phyloP scores from a whole-genome alignment of 2,113 vertebrate genomes.

The Trogon surrucura region DNA sequence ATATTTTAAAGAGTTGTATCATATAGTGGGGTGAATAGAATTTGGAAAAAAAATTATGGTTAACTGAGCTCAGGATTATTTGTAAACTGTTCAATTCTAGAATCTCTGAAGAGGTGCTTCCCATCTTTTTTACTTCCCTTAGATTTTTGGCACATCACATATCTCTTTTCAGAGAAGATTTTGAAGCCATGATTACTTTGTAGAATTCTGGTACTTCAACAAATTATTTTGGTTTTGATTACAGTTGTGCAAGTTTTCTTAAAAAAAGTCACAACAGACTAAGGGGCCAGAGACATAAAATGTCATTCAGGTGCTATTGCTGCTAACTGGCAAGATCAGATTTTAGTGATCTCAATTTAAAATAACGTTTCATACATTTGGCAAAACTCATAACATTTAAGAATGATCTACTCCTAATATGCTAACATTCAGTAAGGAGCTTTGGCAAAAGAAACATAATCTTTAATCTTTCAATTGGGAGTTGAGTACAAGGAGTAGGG shows the following conservation, averaged over 20 bases:
- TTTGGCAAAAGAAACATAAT: background rate
- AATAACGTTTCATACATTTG: background rate
- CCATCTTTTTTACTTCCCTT: background rate
- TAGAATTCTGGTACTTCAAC: background rate
- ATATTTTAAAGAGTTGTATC: background rate
- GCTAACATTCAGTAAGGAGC: background rate
- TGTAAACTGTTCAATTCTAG: background rate
- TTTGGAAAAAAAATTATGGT: background rate
- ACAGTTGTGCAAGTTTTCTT: background rate
- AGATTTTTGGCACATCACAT: background rate
- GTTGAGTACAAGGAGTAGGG: background rate
- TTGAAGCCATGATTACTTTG: background rate
- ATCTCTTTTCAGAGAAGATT: background rate
- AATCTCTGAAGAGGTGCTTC: background rate
- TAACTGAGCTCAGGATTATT: background rate
- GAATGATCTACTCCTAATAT: background rate
- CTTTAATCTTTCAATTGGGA: background rate
- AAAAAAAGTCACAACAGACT: background rate
- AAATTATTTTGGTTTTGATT: background rate
- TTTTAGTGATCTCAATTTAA: background rate
- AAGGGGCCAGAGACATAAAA: background rate
- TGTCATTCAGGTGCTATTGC: background rate
- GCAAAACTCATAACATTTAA: background rate
- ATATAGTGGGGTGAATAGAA: background rate
- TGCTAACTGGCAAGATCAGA: background rate